Base-by-base conservation (phyloP, 2,113 vertebrate species). In the Thryonomys swinderianus region DNA sequence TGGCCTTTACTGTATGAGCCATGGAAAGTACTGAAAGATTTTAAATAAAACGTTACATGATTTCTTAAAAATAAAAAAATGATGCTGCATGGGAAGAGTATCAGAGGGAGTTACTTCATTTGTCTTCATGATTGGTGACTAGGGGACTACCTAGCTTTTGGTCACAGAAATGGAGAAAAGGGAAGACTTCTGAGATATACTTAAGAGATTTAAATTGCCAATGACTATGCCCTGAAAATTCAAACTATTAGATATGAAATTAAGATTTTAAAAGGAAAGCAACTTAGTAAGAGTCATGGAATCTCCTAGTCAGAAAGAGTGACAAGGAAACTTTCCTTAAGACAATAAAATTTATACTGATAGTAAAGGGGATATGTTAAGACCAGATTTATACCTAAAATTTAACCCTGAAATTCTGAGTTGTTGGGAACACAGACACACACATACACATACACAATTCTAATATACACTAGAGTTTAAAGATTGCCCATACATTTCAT, bases 301-400 rank as follows among this genome's bases (percentile, higher is more conserved):
- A 74, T n/a, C 80, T 25, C 12, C 34, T 86, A 78, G 73, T 95
- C 92, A 94, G 86, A 88, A 94, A 96, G 21, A 23, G 55, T 91
- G 34, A 7, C n/a, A 66, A 30, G 53, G 61, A 69, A 12, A 2
- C 82, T 79, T 94, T 84, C 85, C 90, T 67, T 82, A 30, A 74
- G 48, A 89, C 27, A 30, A 59, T 88, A 51, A 88, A 23, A 76
- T 73, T 87, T 79, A 79, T 91, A n/a, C 67, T 69, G 80, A 91
- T 3, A 55, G 16, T 48, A 82, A 74, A 66, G 5, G 17, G 55
- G 3, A 42, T 81, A 88, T 40, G 40, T 4, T 14, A 85, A 88
- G 61, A 14, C 61, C 8, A 88, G 53, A 42, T 76, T 81, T 73
- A 87, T 93, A 67, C 27, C 48, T 79, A 85, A 95, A 91, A 66